Percentiles rank a stretch among this genome's conserved stretches.
Conservation (phyloP, 2,888 invertebrate genomes). For the Orthosia cruda region DNA sequence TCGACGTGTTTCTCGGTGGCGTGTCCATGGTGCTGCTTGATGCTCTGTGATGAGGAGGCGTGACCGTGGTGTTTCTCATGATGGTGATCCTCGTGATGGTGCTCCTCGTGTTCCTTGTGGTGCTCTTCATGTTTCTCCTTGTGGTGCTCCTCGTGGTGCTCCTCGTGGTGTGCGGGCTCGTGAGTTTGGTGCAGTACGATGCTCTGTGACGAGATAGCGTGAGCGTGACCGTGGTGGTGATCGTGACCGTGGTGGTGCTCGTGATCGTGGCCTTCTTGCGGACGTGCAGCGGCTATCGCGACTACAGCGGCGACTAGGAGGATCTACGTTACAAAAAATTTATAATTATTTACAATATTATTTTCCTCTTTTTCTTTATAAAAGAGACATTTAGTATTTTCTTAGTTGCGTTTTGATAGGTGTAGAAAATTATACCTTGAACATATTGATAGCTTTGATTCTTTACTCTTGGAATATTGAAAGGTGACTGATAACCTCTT, state of each 20-base stretch:
- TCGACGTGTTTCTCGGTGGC: constrained; percentile 66
- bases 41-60: constrained; percentile 76
- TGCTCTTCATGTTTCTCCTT: constrained; percentile 68
- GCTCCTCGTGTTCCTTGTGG: constrained; percentile 27
- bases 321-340: constrained; percentile 20
- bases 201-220: constrained; percentile 78
- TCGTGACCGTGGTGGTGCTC: constrained; percentile 69
- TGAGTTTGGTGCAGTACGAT: constrained; percentile 73
- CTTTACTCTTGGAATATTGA: constrained; percentile 16
- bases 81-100: constrained; percentile 28
- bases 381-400: not conserved
- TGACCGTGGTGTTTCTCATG: constrained; percentile 62
- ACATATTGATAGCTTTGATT: constrained; percentile 53
- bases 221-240: constrained; percentile 71
- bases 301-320: constrained; percentile 50
- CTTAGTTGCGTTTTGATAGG: not conserved
- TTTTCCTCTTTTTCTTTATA: not conserved
- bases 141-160: constrained; percentile 27
- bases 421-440: constrained; percentile 31
- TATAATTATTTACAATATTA: not conserved
- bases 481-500: constrained; percentile 39
- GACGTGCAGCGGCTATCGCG: constrained; percentile 47
- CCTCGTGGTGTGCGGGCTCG: constrained; percentile 39
- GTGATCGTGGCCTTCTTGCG: constrained; percentile 53
- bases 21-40: constrained; percentile 75